phyloP scores from a whole-genome alignment of 2,888 invertebrate genomes.

The Leptopilina syphax region DNA sequence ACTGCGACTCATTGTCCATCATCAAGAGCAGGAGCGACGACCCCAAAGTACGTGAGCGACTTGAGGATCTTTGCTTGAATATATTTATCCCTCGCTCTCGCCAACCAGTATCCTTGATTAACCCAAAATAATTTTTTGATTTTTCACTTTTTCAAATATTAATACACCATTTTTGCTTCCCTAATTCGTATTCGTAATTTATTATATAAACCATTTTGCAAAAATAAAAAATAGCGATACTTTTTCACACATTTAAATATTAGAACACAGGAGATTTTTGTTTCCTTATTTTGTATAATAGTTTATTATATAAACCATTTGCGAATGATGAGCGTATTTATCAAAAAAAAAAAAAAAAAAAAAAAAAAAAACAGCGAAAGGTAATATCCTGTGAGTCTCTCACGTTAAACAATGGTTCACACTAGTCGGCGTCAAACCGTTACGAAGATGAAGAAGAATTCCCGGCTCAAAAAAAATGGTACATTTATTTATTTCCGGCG shows the following conservation, averaged over 20 bases:
- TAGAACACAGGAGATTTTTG: no score
- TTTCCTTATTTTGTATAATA: no score
- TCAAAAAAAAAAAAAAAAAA: constrained; percentile 1
- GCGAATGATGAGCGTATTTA: not conserved
- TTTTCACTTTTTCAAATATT: no score
- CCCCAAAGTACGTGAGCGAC: constrained; percentile 38
- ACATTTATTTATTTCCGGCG: constrained; percentile 32
- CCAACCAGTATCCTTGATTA: no score
- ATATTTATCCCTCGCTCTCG: not conserved
- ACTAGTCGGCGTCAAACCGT: constrained; percentile 17
- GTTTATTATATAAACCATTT: no score
- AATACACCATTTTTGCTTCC: no score
- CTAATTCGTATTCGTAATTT: no score
- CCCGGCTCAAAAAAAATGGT: not conserved
- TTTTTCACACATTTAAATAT: no score
- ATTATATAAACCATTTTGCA: no score
- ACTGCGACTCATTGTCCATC: constrained; percentile 34
- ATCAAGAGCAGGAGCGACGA: constrained; percentile 43
- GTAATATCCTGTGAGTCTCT: not conserved
- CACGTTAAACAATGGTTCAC: constrained; percentile 28
- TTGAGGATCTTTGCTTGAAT: constrained; percentile 27
- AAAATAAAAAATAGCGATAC: no score
- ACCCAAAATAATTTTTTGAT: no score
- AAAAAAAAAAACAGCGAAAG: not conserved
- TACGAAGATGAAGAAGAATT: constrained; percentile 5